Base-by-base conservation (phyloP, 1,140 invertebrate species). In the Aphaenogaster ashmeadi region DNA sequence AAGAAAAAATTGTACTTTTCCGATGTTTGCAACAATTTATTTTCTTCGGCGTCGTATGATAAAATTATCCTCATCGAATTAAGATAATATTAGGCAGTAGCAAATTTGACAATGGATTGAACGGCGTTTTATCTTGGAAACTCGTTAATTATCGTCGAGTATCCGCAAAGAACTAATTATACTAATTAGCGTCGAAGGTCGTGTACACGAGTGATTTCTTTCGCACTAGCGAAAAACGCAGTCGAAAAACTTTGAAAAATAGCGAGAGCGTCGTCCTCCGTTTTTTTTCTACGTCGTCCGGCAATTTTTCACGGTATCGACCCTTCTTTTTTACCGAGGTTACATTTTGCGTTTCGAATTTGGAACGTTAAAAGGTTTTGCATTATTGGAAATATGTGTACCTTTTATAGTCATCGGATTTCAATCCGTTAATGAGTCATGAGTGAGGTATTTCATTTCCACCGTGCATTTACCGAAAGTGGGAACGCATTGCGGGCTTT, bases 391-490 rank as follows among this genome's bases (percentile, higher is more conserved):
- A 72, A n/a, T 44, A n/a, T 36, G 15, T 62, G 13, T 47, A 75
- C 13, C 41, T 62, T 81, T 54, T 69, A 71, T 69, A 56, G 38
- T 71, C 21, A 52, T 54, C 15, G 13, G 33, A 41, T 81, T 69
- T 81, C 64, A 56, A 81, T 69, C 15, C 36, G 50, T 69, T 81
- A 81, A 81, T 81, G 62, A 81, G 21, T 71, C 62, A 62, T 18
- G 64, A 71, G 62, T 38, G 47, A 81, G 47, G 27, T 80, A 71
- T 80, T 69, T 33, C 64, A 36, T 81, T 81, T 80, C n/a, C n/a
- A 41, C n/a, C 33, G 47, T 52, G 4, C 36, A 60, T 67, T 78
- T 69, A 56, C 21, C 15, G 64, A 69, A 81, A 69, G 50, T 54
- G 13, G 8, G 15, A 71, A 81, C 15, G 15, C 36, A 36, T 69